Evolutionary conservation across 2,888 invertebrate genomes (phyloP).

Genomic region (Iselma pallidipennis): DNA sequence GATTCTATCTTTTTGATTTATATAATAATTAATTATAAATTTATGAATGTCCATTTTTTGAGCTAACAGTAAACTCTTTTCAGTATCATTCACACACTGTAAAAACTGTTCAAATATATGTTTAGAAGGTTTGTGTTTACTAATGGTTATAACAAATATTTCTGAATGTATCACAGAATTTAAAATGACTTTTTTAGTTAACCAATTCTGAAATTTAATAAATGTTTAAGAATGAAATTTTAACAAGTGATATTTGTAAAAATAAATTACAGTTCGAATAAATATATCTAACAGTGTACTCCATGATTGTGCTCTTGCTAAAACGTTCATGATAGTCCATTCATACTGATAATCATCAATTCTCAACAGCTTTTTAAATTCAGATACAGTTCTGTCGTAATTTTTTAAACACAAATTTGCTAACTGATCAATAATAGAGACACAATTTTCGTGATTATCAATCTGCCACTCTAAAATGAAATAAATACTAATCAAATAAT

Average conservation of each 20-base stretch:
- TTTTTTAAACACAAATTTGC: slow-evolving; percentile 42
- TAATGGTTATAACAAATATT: slow-evolving; percentile 44
- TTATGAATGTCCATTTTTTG: slow-evolving; percentile 68
- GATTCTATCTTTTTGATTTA: slow-evolving; percentile 65
- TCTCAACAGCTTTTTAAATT: slow-evolving; percentile 46
- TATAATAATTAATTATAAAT: slow-evolving; percentile 65
- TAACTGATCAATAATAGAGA: slow-evolving; percentile 45
- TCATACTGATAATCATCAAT: slow-evolving; percentile 49
- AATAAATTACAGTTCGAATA: slow-evolving; percentile 43
- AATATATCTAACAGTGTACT: slow-evolving; percentile 41
- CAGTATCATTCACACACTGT: slow-evolving; percentile 48
- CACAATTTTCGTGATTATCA: slow-evolving; percentile 35
- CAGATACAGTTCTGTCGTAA: slow-evolving; percentile 36
- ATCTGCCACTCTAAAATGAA: slow-evolving; percentile 45
- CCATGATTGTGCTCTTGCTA: slow-evolving; percentile 46
- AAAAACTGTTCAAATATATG: slow-evolving; percentile 55
- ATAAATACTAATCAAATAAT: not conserved
- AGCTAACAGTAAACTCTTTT: slow-evolving; percentile 65
- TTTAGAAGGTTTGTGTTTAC: slow-evolving; percentile 48
- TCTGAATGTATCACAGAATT: slow-evolving; percentile 46
- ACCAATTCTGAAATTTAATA: slow-evolving; percentile 57
- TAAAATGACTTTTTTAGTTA: slow-evolving; percentile 53
- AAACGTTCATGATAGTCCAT: slow-evolving; percentile 48
- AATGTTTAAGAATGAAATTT: slow-evolving; percentile 12
- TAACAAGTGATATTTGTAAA: slow-evolving; percentile 11